These are phyloP conservation scores for Oithona nana DNA, from an alignment of 2,888 invertebrate genomes.

Conservation along the genomic window DNA sequence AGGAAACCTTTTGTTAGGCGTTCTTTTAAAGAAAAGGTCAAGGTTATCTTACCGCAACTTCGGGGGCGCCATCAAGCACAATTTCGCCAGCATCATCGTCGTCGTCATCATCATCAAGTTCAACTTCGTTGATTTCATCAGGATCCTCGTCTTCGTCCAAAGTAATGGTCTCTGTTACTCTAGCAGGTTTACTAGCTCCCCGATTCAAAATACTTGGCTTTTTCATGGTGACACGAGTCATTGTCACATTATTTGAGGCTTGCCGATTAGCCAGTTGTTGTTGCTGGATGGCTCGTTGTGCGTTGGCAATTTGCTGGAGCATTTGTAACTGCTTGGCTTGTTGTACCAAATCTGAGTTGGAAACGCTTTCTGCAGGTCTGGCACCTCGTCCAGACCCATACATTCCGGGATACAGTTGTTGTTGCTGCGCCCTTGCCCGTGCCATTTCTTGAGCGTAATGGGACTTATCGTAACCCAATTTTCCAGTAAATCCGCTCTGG, in stretches of 20 bases:
- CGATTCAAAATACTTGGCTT: background rate
- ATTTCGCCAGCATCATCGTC: background rate
- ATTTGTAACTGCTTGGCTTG: background rate
- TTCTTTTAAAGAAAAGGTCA: background rate
- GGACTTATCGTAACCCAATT: background rate
- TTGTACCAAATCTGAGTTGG: background rate
- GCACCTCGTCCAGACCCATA: background rate
- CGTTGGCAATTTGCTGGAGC: background rate
- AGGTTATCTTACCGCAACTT: background rate
- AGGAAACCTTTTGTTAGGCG: background rate
- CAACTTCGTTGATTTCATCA: background rate
- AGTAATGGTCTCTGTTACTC: background rate
- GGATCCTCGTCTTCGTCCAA: background rate
- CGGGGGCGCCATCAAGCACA: background rate
- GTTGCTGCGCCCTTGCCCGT: background rate
- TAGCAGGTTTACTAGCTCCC: too few species aligned
- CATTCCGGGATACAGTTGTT: background rate
- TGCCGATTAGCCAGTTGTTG: background rate
- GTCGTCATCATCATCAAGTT: background rate
- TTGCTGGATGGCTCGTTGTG: conserved; percentile 1
- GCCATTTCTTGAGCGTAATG: conserved; percentile 1
- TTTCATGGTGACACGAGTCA: background rate
- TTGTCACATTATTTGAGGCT: background rate
- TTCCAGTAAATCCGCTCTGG: background rate
- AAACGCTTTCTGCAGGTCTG: background rate